Evolutionary conservation across 37 sponge, comb jelly and placozoan species (phyloP), one percentile per base, ranked within the genome.

Genomic region (Oopsacas minuta): DNA sequence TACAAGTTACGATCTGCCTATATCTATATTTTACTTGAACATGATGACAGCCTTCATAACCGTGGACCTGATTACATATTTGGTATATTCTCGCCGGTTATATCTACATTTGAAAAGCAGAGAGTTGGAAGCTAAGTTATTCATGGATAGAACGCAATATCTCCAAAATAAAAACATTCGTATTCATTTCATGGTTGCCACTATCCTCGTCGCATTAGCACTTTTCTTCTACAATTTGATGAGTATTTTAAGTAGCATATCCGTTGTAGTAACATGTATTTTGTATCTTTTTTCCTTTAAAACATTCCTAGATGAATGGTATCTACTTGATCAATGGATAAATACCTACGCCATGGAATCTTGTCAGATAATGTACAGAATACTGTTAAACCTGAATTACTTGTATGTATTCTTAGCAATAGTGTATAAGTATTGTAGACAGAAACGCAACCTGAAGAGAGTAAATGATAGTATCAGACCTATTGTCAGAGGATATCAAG

Each of bases 71-170:
- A 61, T 61, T n/a, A 61, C 75, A 25, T 61, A 61, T n/a, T 3
- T 20, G 20, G 28, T 61, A 5, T 61, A 61, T n/a, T 61, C 75
- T 3, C 7, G 75, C 3, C 22, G 75, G 5, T 61, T 61, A 10
- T 61, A 61, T n/a, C 75, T 61, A 12, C 75, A 61, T 61, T n/a
- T 61, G 75, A 61, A 61, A 34, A 61, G 75, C 30, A 61, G 75
- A 61, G 75, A 61, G 75, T 25, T 25, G 30, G 75, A 61, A n/a
- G 22, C 75, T n/a, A 61, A n/a, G 30, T 34, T 61, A 3, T 61
- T 61, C 22, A 61, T 25, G 75, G 75, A 61, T 34, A 61, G 75
- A 61, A 12, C 22, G 32, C 22, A 10, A 3, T 61, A 61, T 61
- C 7, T 61, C 1, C 5, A 61, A 3, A n/a, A 61, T 10, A 10